A percentile compares a stretch with the other conserved stretches of the same genome.
Conservation (phyloP, 2,113 vertebrate species). For the Antechinus flavipes region DNA sequence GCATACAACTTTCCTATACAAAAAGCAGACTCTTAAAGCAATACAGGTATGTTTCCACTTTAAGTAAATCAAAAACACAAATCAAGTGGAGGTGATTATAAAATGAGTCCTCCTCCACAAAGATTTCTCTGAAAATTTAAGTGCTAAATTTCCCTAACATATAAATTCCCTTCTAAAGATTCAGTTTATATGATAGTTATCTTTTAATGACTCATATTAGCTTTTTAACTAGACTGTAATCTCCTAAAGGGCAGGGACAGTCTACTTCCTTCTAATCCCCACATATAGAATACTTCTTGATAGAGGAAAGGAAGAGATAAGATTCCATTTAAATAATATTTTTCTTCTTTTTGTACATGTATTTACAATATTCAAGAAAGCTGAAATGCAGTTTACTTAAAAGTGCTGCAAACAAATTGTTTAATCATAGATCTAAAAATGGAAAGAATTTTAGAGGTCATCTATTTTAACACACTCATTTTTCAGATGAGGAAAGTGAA, state of each 20-base stretch:
- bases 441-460: neutral
- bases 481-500: neutral
- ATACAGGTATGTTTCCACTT: neutral
- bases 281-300: neutral
- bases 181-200: neutral
- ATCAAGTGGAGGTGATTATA: neutral
- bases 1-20: neutral
- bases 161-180: neutral
- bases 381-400: neutral
- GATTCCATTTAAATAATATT: neutral
- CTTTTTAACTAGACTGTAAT: neutral
- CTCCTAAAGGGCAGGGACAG: neutral
- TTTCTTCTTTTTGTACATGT: neutral
- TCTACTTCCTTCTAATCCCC: neutral
- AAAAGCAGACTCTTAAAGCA: neutral
- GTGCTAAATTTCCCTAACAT: neutral
- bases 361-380: neutral
- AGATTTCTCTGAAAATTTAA: neutral
- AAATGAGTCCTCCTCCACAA: neutral
- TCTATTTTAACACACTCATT: neutral
- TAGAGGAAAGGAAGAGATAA: neutral
- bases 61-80: neutral
- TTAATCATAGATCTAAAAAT: neutral
- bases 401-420: neutral
- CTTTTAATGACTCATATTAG: neutral